A percentile compares a stretch with the other conserved stretches of the same genome.
These are phyloP conservation scores for Sinocyclocheilus grahami DNA, from an alignment of 2,113 vertebrate species.

Conservation along the genomic window DNA sequence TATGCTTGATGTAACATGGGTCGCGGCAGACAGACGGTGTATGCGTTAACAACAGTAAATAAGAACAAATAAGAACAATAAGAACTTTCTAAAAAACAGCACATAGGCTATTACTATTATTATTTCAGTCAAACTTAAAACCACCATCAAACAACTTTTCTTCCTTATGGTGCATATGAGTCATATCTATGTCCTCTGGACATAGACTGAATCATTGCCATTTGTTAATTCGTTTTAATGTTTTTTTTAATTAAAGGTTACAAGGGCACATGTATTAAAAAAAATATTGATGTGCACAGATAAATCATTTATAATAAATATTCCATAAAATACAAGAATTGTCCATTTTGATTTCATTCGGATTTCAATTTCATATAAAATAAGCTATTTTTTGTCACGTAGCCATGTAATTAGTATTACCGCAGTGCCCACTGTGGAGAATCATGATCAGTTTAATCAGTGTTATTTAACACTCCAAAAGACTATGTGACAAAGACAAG, in stretches of 20 bases:
- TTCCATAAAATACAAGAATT: background rate
- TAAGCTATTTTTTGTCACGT: too few relatives aligned
- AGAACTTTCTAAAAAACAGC: background rate
- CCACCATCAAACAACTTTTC: background rate
- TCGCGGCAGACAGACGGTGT: background rate
- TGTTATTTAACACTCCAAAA: slow-evolving; percentile 1
- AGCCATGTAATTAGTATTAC: background rate
- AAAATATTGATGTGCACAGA: background rate
- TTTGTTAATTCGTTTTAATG: background rate
- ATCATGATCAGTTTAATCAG: background rate
- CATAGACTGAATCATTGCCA: background rate
- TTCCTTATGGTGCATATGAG: background rate
- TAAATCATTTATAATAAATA: background rate
- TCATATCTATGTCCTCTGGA: background rate
- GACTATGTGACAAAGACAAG: background rate
- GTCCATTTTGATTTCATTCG: background rate
- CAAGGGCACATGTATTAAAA: background rate
- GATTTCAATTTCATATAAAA: background rate
- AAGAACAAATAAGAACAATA: too few relatives aligned
- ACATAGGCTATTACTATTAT: background rate
- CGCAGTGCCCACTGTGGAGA: background rate
- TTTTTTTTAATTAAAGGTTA: background rate
- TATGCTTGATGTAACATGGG: background rate
- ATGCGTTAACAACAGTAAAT: background rate
- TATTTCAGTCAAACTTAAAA: too few relatives aligned